A percentile compares a stretch with the other conserved stretches of the same genome.
These are phyloP conservation scores for Polylopha cassiicola DNA, from an alignment of 2,888 invertebrate species.

Conservation along the genomic window DNA sequence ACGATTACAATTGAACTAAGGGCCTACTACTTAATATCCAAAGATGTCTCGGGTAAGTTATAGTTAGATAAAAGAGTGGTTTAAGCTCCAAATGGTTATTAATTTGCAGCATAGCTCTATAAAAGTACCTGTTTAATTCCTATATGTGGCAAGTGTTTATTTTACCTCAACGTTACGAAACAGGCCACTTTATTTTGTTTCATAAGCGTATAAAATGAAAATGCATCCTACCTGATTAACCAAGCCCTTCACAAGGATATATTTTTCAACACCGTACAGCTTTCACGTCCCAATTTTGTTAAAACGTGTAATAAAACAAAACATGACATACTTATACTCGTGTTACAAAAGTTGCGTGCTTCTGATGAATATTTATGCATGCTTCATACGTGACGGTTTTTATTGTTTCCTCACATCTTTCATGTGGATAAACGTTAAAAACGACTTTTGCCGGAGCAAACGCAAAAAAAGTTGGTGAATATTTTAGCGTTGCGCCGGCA, in stretches of 20 bases:
- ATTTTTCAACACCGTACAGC: background rate
- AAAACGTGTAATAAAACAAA: conserved; percentile 5
- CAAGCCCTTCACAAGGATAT: too few species aligned
- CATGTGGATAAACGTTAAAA: conserved; percentile 4
- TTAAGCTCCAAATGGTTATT: too few species aligned
- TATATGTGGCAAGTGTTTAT: background rate
- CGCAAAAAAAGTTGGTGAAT: conserved; percentile 12
- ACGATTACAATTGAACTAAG: too few species aligned
- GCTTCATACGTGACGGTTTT: conserved; percentile 7
- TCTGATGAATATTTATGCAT: conserved; percentile 21
- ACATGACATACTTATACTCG: conserved; percentile 6
- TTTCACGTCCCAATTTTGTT: conserved; percentile 1
- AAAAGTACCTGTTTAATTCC: background rate
- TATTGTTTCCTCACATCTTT: conserved; percentile 16
- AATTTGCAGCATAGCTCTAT: too few species aligned
- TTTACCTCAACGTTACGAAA: conserved; percentile 1
- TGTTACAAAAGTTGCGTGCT: conserved; percentile 12
- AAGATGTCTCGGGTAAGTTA: too few species aligned
- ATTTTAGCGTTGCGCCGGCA: conserved; percentile 6
- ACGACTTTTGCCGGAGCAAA: conserved; percentile 5
- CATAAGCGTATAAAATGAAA: too few species aligned
- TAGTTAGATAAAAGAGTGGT: too few species aligned
- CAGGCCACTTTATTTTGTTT: too few species aligned
- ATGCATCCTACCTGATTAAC: too few species aligned
- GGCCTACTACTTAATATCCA: too few species aligned